Base-by-base conservation (phyloP, 2,113 vertebrate species). In the Tapirus terrestris region DNA sequence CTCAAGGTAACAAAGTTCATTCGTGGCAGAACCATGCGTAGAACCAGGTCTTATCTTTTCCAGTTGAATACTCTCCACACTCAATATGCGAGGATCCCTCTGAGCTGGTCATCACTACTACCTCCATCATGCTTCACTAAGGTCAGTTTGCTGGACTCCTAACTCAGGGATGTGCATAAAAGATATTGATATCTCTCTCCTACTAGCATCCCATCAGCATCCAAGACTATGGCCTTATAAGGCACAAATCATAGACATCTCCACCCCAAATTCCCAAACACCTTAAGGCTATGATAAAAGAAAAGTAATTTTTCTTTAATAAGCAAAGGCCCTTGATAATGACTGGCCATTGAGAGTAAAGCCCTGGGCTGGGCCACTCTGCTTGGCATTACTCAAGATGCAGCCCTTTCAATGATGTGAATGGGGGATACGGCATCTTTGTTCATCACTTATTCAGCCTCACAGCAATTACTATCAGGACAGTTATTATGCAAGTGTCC, bases 231-330 rank as follows among this genome's bases (percentile, higher is more conserved):
- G 75, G 33, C 25, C 48, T 86, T 86, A 0, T 25, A 81, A 88
- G 31, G 17, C 36, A 94, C 31, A 97, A 86, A 45, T 63, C 20
- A 67, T 3, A 81, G 5, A 60, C 2, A 77, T 16, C 29, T 73
- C 29, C 12, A 29, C 4, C n/a, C 21, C 51, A 85, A 39, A 3
- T 51, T 60, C 27, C 20, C 39, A 85, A 83, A 14, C 48, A 65
- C 72, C n/a, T 89, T 86, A 76, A 94, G 13, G 21, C 9, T n/a
- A 33, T 36, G 39, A 67, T 14, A 85, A 61, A 91, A 60, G 81
- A 67, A 88, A 63, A 27, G 1, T 72, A 39, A 72, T 53, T 53
- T 89, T 39, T 80, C 36, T 81, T 33, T 17, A 43, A 45, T 39
- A 81, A 88, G 43, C 23, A 67, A 91, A 96, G 7, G 9, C 79